A percentile compares a stretch with the other conserved stretches of the same genome.
phyloP scores from a whole-genome alignment of 1,140 invertebrate genomes.

The Drosophila bocqueti region DNA sequence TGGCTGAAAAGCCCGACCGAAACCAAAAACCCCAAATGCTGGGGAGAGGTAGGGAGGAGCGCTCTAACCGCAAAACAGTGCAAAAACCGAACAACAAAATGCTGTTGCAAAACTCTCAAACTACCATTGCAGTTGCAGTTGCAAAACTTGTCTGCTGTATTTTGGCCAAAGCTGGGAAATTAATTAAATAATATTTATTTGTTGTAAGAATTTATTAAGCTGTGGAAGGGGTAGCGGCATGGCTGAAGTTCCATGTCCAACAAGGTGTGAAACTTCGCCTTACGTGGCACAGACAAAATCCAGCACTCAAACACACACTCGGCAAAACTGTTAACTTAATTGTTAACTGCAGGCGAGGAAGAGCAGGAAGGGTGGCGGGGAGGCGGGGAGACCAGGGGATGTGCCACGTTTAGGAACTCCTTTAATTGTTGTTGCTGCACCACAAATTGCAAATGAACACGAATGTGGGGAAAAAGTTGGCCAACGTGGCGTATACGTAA shows the following conservation, averaged over 20 bases:
- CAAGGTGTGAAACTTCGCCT: conserved; percentile 50
- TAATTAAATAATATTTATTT: conserved; percentile 81
- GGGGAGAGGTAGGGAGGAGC: background rate
- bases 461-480: conserved; percentile 69
- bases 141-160: conserved; percentile 37
- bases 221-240: background rate
- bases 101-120: conserved; percentile 45
- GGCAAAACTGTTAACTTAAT: conserved; percentile 72
- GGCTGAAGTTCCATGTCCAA: conserved; percentile 18
- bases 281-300: conserved; percentile 32
- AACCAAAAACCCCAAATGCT: conserved; percentile 42
- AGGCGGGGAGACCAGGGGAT: conserved; percentile 17
- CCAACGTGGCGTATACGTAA: conserved; percentile 60
- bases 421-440: conserved; percentile 71
- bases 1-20: conserved; percentile 25
- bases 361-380: background rate
- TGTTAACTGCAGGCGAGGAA: conserved; percentile 56
- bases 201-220: conserved; percentile 68
- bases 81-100: conserved; percentile 53
- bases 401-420: conserved; percentile 55
- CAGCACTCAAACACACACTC: conserved; percentile 58
- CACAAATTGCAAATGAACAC: conserved; percentile 82
- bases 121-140: conserved; percentile 37
- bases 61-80: conserved; percentile 52
- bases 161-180: conserved; percentile 57